Percentiles rank a stretch among this genome's conserved stretches.
Evolutionary conservation across 2,888 invertebrate genomes (phyloP).

Genomic region (Sturmia bella): DNA sequence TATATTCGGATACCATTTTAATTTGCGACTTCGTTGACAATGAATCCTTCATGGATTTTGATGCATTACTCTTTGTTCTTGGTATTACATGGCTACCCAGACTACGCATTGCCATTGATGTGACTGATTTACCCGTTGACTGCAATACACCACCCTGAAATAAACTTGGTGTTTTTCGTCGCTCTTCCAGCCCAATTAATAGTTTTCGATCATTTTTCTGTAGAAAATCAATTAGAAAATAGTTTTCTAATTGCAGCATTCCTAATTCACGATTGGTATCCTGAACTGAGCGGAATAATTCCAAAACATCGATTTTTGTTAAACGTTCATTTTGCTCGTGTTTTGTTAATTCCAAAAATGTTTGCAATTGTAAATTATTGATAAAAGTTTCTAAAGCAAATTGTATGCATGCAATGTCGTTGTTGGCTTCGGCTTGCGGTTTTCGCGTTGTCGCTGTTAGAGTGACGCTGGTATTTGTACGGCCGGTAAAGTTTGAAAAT

Average conservation of each 20-base stretch:
- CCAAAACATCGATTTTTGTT: slow-evolving; percentile 74
- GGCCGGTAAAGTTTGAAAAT: slow-evolving; percentile 12
- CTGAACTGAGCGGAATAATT: slow-evolving; percentile 74
- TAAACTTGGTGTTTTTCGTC: slow-evolving; percentile 70
- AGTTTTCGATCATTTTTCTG: slow-evolving; percentile 79
- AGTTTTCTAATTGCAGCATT: slow-evolving; percentile 77
- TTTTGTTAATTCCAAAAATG: slow-evolving; percentile 68
- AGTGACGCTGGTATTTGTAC: slow-evolving; percentile 5
- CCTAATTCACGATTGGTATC: slow-evolving; percentile 75
- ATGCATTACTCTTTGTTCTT: slow-evolving; percentile 72
- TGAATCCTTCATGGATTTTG: slow-evolving; percentile 60
- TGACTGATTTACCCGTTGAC: slow-evolving; percentile 8
- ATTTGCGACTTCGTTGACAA: slow-evolving; percentile 68
- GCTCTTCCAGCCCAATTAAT: slow-evolving; percentile 76
- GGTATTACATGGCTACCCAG: slow-evolving; percentile 51
- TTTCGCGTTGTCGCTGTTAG: background rate
- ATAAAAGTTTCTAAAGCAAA: slow-evolving; percentile 72
- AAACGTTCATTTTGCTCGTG: slow-evolving; percentile 71
- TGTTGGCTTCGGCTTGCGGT: background rate
- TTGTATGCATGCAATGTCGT: slow-evolving; percentile 56
- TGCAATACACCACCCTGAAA: slow-evolving; percentile 26
- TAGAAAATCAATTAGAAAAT: slow-evolving; percentile 77
- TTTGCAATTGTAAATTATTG: slow-evolving; percentile 72
- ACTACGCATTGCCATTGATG: slow-evolving; percentile 1
- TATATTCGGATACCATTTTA: slow-evolving; percentile 72